Evolutionary conservation across 2,888 invertebrate species (phyloP), one percentile per base, ranked within the genome.

Genomic region (Sarcophaga rosellei): DNA sequence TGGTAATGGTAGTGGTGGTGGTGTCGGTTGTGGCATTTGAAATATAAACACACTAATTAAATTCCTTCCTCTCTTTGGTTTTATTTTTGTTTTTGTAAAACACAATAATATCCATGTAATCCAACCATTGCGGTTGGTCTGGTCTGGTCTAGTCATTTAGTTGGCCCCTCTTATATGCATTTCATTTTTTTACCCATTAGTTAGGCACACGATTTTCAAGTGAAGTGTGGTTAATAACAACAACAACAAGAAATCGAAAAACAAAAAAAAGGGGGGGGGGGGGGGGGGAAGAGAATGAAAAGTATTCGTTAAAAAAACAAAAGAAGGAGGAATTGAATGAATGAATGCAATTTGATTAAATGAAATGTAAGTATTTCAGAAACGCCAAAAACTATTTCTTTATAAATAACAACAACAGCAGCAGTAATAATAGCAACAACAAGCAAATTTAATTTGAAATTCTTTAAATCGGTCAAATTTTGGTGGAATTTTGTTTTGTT

Each of bases 341-440:
- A 66, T 66, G 44, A 66, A 45, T 66, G 66, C 66, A 66, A n/a
- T 44, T 45, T n/a, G 44, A 61, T n/a, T 10, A 66, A 35, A n/a
- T 66, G 44, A 44, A 44, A 66, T 45, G 66, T 66, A 66, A 66
- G 17, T 53, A 53, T 53, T 53, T 53, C 53, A 53, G 53, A 15
- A 15, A 53, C 53, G 53, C 53, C 53, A 53, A 53, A 53, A 53
- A 53, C 53, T 53, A 53, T 53, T 53, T 53, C 53, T 53, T 17
- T 15, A 53, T 17, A 53, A 53, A 15, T 15, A 53, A 35, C 35
- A 35, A 35, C 35, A 35, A 8, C 35, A 35, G 1, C 35, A 35
- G 35, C 8, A 35, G 4, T 25, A 25, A 6, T 35, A 35, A 8
- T 2, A 35, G 8, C 35, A 35, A 35, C 35, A 35, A 47, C 11